Evolutionary conservation across 2,888 invertebrate species (phyloP).

Genomic region (Pseudococcus viburni): DNA sequence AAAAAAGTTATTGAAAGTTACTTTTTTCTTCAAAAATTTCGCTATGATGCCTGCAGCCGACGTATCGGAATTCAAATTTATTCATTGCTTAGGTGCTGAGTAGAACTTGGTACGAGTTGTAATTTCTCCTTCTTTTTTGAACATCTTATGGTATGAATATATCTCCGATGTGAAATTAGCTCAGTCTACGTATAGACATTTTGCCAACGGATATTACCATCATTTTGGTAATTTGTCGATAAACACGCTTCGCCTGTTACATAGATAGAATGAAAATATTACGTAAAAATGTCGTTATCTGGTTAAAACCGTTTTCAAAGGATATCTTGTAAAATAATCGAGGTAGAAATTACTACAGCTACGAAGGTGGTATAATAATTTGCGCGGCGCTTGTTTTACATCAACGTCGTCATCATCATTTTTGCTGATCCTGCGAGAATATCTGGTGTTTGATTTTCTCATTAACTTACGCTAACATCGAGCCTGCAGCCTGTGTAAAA

Average conservation of each 20-base stretch:
- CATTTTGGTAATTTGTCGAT: not conserved
- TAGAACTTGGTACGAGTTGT: no score
- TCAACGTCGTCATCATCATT: not conserved
- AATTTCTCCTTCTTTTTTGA: no score
- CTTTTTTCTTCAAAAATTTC: no score
- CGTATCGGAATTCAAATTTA: no score
- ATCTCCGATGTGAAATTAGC: no score
- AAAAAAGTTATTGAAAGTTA: no score
- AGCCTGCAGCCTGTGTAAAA: not conserved
- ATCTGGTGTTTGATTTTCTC: constrained; percentile 15
- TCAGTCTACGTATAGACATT: not conserved
- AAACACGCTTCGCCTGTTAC: not conserved
- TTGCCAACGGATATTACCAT: not conserved
- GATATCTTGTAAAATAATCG: not conserved
- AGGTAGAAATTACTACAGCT: not conserved
- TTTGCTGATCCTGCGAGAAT: constrained; percentile 8
- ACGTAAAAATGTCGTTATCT: constrained; percentile 13
- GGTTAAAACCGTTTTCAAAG: not conserved
- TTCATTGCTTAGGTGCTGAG: no score
- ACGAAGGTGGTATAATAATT: constrained; percentile 13
- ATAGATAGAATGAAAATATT: not conserved
- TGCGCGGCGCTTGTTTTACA: not conserved
- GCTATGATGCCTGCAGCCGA: no score
- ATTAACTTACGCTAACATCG: not conserved
- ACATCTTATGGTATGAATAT: no score